Base-by-base conservation (phyloP, 2,113 vertebrate genomes). In the Campylorhamphus procurvoides region DNA sequence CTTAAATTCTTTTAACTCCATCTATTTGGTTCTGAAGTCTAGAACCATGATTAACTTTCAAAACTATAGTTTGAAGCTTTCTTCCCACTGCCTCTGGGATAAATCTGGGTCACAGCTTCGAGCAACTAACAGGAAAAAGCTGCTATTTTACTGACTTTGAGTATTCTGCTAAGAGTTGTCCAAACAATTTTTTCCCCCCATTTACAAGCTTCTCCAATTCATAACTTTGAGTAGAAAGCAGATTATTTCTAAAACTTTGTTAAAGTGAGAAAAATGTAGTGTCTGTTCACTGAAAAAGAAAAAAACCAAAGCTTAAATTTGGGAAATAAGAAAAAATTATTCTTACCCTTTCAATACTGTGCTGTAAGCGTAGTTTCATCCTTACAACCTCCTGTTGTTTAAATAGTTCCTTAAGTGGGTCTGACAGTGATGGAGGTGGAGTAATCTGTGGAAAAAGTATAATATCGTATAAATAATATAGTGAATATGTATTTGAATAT, bases 351-450 rank as follows among this genome's bases (percentile, higher is more conserved):
- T 99, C 99, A 68, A 99, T 99, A 97, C 99, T 99, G 98, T 99
- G 99, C 63, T 99, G 99, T 44, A 99, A 98, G 69, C 99, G 98
- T 3, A 99, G 98, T 69, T 99, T 99, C 99, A 99, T 99, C n/a
- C 99, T 99, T 58, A 99, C 98, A 62, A 99, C 98, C 97, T 99
- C 99, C 69, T 99, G 99, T 59, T 99, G 99, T 96, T 99, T 99
- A 97, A 99, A 99, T 68, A 99, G 99, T 89, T 99, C 99, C 92
- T 99, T 99, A 93, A 99, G 98, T 42, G 98, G 99, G 94, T 99
- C 99, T 0, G 98, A 99, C 90, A 99, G 96, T 9, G 99, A 99
- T 5, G 99, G 99, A 81, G 99, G 99, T 27, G 99, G 99, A 81
- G 99, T 99, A 94, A 99, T 99, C 99, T 99, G 97, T 50, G 90